A percentile compares a stretch with the other conserved stretches of the same genome.
These are phyloP conservation scores for Sinhomidia bicolor DNA, from an alignment of 2,888 invertebrate genomes.

Conservation along the genomic window DNA sequence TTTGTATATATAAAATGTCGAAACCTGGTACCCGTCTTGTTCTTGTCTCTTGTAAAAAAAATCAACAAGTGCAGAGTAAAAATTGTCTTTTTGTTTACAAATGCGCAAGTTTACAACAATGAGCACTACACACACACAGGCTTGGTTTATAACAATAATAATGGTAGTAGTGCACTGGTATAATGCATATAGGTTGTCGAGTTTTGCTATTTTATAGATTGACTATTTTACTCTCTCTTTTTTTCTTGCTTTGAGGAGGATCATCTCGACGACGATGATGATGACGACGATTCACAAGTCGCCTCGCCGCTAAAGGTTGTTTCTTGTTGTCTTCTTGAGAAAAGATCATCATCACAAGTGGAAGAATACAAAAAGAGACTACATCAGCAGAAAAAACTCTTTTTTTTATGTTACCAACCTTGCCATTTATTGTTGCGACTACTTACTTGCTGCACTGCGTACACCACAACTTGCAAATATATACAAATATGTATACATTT, in stretches of 20 bases:
- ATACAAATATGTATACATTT: background rate
- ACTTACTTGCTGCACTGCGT: background rate
- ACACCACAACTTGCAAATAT: conserved; percentile 22
- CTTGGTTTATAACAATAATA: conserved; percentile 26
- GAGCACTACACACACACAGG: background rate
- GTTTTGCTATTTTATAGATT: conserved; percentile 31
- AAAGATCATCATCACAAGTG: conserved; percentile 42
- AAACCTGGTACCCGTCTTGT: conserved; percentile 33
- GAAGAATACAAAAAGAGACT: conserved; percentile 24
- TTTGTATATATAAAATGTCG: conserved; percentile 33
- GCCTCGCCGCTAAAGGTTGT: conserved; percentile 53
- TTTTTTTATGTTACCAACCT: conserved; percentile 39
- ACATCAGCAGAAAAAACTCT: conserved; percentile 19
- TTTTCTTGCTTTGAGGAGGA: conserved; percentile 58
- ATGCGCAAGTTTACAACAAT: conserved; percentile 27
- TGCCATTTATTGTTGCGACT: conserved; percentile 21
- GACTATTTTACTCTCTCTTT: conserved; percentile 70
- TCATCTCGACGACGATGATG: conserved; percentile 46
- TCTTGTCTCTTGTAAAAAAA: conserved; percentile 20
- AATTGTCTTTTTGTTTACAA: conserved; percentile 45
- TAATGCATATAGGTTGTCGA: background rate
- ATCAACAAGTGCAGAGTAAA: conserved; percentile 22
- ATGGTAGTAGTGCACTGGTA: conserved; percentile 12
- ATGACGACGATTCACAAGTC: conserved; percentile 37
- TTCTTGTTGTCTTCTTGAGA: conserved; percentile 37